Conservation (phyloP, 92 coral and sea anemone genomes). For the Blastomussa wellsi region DNA sequence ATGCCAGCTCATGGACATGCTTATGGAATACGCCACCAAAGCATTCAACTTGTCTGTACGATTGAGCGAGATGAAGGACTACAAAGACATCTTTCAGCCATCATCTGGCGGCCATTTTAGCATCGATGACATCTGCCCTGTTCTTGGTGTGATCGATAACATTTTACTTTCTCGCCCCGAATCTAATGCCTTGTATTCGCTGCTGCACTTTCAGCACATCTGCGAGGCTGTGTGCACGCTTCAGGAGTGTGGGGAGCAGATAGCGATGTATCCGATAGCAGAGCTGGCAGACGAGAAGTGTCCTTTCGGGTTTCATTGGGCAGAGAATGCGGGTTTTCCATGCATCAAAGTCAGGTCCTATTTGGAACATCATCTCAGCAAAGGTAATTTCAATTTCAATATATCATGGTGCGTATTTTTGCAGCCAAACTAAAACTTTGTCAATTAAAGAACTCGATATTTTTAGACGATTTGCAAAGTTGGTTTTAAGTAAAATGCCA, state of each 20-base stretch:
- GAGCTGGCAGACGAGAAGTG: conserved; percentile 66
- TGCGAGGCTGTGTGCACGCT: conserved; percentile 90
- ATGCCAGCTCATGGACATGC: conserved; percentile 46
- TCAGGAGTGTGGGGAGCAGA: conserved; percentile 87
- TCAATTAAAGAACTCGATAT: not conserved
- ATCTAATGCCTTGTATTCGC: conserved; percentile 64
- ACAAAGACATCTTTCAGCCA: conserved; percentile 89
- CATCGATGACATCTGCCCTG: conserved; percentile 80
- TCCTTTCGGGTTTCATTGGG: conserved; percentile 89
- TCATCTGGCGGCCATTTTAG: conserved; percentile 75
- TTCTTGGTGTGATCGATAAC: conserved; percentile 76
- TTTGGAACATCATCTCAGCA: conserved; percentile 44
- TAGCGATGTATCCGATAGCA: conserved; percentile 67
- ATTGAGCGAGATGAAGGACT: conserved; percentile 87
- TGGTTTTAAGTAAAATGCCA: not conserved
- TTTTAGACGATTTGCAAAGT: not conserved
- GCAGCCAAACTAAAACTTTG: not conserved
- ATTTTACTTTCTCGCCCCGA: conserved; percentile 64
- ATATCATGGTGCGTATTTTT: not conserved
- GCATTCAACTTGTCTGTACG: conserved; percentile 87
- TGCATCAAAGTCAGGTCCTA: conserved; percentile 58
- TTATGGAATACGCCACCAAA: conserved; percentile 78
- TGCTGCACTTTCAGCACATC: conserved; percentile 78
- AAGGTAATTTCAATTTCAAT: conserved; percentile 39
- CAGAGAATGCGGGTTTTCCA: conserved; percentile 74